Conservation (phyloP, 1,140 invertebrate genomes). For the Brachionus sp. region DNA sequence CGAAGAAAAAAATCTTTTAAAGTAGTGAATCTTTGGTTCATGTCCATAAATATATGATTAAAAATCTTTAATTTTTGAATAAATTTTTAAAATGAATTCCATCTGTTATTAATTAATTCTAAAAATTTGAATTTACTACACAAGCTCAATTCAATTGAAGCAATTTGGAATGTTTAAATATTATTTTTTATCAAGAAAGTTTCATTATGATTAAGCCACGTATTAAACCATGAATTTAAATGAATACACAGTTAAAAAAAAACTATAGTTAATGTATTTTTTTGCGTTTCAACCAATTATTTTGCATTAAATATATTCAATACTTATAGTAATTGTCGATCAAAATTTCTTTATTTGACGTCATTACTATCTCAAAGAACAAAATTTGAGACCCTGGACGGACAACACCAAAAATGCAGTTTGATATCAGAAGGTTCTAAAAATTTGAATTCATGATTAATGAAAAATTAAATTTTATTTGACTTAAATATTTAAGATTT, state of each 20-base stretch:
- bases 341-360: background rate
- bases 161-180: background rate
- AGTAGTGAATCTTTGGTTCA: too few relatives aligned
- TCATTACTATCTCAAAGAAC: background rate
- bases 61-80: too few relatives aligned
- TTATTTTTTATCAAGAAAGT: background rate
- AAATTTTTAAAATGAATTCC: too few relatives aligned
- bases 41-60: too few relatives aligned
- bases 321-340: constrained; percentile 3
- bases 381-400: background rate
- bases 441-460: background rate
- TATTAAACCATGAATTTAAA: background rate
- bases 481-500: constrained; percentile 56
- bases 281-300: background rate
- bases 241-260: background rate
- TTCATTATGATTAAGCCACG: background rate
- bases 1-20: too few relatives aligned
- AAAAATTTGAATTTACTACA: too few relatives aligned
- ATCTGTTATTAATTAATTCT: too few relatives aligned
- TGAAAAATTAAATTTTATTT: background rate
- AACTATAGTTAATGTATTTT: background rate
- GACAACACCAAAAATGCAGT: background rate
- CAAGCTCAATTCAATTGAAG: background rate
- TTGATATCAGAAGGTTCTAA: constrained; percentile 42
- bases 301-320: background rate